Percentiles rank a stretch among this genome's conserved stretches.
Evolutionary conservation across 2,113 vertebrate species (phyloP).

Genomic region (Actenoides lindsayi): DNA sequence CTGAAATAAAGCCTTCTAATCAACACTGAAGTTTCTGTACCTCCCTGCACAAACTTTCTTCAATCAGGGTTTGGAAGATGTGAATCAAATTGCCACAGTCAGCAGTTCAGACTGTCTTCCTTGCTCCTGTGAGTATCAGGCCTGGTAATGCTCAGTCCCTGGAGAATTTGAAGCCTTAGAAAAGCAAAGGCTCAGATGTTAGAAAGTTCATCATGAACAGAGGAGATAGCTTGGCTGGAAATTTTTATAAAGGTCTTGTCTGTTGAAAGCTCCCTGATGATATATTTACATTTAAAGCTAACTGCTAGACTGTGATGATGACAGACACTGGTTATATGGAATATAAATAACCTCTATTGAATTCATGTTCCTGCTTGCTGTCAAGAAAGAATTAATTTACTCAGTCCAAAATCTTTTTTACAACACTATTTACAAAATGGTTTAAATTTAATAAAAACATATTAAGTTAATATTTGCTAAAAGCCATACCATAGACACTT

Average conservation of each 20-base stretch:
- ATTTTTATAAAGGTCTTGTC: background rate
- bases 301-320: background rate
- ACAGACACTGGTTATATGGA: background rate
- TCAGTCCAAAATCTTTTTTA: background rate
- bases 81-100: background rate
- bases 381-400: background rate
- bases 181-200: background rate
- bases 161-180: background rate
- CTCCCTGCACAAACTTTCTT: background rate
- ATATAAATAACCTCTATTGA: background rate
- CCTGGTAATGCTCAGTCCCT: background rate
- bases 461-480: constrained; percentile 2
- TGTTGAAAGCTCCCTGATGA: background rate
- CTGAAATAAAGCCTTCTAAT: background rate
- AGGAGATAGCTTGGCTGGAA: background rate
- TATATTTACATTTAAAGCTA: background rate
- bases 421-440: background rate
- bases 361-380: background rate
- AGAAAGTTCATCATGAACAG: background rate
- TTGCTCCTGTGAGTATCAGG: background rate
- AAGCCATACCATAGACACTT: background rate
- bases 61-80: background rate
- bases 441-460: background rate
- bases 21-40: background rate
- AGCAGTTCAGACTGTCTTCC: background rate